Evolutionary conservation across 2,113 vertebrate genomes (phyloP).

Genomic region (Martes martes): DNA sequence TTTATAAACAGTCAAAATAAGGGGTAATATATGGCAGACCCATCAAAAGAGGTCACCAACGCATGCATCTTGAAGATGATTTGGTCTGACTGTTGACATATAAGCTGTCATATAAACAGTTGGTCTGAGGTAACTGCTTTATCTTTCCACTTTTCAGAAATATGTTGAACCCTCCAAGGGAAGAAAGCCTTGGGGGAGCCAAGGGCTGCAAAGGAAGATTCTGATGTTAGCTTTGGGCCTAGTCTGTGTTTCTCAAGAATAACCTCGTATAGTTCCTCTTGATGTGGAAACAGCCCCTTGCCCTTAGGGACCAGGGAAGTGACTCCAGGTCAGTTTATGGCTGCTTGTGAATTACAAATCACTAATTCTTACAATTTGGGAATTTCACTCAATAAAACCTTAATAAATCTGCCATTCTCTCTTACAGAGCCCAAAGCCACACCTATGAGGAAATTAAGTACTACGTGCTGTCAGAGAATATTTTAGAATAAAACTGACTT

Average conservation of each 20-base stretch:
- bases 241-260: not conserved
- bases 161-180: not conserved
- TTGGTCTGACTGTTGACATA: not conserved
- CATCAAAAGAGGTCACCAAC: not conserved
- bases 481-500: not conserved
- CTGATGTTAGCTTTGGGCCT: not conserved
- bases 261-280: not conserved
- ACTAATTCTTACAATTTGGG: not conserved
- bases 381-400: not conserved
- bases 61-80: not conserved
- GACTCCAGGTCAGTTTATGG: not conserved
- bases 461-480: not conserved
- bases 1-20: not conserved
- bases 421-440: not conserved
- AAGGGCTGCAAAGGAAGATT: not conserved
- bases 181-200: not conserved
- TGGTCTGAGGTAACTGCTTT: not conserved
- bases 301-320: not conserved
- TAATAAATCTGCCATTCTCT: not conserved
- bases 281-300: not conserved
- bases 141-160: not conserved
- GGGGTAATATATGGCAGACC: not conserved
- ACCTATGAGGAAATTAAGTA: not conserved
- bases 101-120: not conserved
- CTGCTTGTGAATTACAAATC: not conserved